phyloP scores from a whole-genome alignment of 2,797 vertebrate species.

The Varecia variegata region DNA sequence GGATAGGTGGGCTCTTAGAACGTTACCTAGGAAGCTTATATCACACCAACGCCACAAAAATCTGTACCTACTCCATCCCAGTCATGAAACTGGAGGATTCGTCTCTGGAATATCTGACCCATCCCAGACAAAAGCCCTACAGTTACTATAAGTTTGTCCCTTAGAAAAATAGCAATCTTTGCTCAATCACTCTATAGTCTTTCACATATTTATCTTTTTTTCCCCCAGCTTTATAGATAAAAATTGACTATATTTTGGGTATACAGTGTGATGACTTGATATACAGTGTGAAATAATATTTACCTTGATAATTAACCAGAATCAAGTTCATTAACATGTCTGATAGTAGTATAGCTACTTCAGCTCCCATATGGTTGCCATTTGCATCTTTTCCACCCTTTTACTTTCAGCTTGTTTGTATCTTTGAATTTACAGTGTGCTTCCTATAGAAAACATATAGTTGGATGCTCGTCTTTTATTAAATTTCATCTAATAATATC shows the following conservation, averaged over 20 bases:
- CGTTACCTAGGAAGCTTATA: not conserved
- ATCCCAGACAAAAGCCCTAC: not conserved
- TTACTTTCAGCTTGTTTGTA: not conserved
- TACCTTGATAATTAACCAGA: not conserved
- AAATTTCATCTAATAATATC: not conserved
- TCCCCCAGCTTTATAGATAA: not conserved
- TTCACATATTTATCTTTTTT: not conserved
- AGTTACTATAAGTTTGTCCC: not conserved
- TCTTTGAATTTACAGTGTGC: not conserved
- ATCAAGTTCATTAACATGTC: not conserved
- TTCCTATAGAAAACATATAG: not conserved
- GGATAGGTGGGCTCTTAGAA: not conserved
- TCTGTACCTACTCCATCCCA: accelerated
- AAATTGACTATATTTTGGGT: not conserved
- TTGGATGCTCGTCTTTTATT: not conserved
- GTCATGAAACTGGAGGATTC: not conserved
- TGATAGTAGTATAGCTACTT: not conserved
- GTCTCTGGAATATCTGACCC: not conserved
- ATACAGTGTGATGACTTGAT: not conserved
- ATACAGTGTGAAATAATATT: not conserved
- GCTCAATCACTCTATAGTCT: not conserved
- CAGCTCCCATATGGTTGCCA: not conserved
- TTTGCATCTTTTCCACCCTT: not conserved
- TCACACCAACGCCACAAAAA: not conserved
- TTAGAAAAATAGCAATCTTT: not conserved